Evolutionary conservation across 2,888 invertebrate species (phyloP), one percentile per base, ranked within the genome.

Genomic region (Hybos culiciformis): DNA sequence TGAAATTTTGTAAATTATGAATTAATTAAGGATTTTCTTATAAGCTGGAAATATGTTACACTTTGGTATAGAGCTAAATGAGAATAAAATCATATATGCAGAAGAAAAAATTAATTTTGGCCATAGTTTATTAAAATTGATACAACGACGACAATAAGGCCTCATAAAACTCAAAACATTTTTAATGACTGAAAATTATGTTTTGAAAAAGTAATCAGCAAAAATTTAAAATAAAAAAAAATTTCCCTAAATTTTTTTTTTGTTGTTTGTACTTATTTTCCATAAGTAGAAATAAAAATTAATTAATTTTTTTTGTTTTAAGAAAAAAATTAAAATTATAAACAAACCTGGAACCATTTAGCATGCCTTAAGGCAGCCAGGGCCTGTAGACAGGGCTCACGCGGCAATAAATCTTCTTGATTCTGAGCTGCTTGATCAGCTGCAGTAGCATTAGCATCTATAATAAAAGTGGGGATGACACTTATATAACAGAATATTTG

Each of bases 281-380:
- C 41, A 46, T 49, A 41, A 45, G 50, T 47, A 50, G n/a, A n/a
- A n/a, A n/a, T n/a, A n/a, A n/a, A 53, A 21, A 41, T 21, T 36
- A 36, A 31, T 29, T 41, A 46, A 39, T 26, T 32, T 26, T 34
- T 39, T 33, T 31, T 37, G 23, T 29, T 19, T 42, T 34, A 42
- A 33, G 43, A 50, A 63, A 62, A 60, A 57, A 50, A 36, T 33
- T 8, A 39, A 42, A 43, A 34, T 40, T 43, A 48, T 50, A 45
- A 51, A 53, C 54, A 80, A 77, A 93, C 93, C 91, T 97, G 96
- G 85, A 97, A 98, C 96, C 97, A 98, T 80, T 98, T 98, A 78
- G 96, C 92, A 83, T 94, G 96, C 77, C 98, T 90, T 74, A 98
- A 85, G 74, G 92, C 91, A 76, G 97, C 96, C 77, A 98, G 85